Evolutionary conservation across 23 tunicate species (phyloP).

Genomic region (Phallusia fumigata): DNA sequence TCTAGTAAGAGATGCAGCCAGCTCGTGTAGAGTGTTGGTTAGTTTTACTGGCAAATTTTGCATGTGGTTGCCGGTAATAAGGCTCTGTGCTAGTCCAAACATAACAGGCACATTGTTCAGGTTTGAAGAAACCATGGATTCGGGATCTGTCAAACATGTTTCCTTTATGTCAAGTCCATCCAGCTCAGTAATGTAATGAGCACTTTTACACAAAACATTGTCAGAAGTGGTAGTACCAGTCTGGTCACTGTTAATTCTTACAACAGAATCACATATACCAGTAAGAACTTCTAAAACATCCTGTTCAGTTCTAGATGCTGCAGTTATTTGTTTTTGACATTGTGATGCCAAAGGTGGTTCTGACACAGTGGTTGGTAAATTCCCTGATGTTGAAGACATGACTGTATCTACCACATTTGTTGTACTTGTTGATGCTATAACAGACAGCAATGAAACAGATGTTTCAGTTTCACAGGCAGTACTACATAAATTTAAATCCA

Average conservation of each 20-base stretch:
- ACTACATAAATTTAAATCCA: background rate
- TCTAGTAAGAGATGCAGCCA: slow-evolving; percentile 75
- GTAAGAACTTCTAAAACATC: background rate
- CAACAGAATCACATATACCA: slow-evolving; percentile 3
- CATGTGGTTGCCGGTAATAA: slow-evolving; percentile 38
- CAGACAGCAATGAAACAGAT: background rate
- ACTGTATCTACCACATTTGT: background rate
- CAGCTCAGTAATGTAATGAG: too few species aligned
- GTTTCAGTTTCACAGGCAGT: background rate
- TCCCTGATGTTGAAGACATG: slow-evolving; percentile 2
- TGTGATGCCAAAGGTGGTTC: background rate
- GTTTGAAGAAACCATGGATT: background rate
- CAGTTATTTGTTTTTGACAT: background rate
- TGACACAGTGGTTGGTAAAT: background rate
- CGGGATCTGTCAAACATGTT: background rate
- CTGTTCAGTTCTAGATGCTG: background rate
- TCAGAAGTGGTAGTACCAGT: background rate
- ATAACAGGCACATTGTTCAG: slow-evolving; percentile 23
- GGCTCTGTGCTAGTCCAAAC: slow-evolving; percentile 30
- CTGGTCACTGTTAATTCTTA: background rate
- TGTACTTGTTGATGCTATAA: background rate
- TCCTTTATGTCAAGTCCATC: background rate
- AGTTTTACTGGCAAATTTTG: slow-evolving; percentile 54
- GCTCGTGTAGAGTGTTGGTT: slow-evolving; percentile 77
- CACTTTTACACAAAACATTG: background rate